Conservation (phyloP, 2,113 vertebrate species). For the Triplophysa tibetana region DNA sequence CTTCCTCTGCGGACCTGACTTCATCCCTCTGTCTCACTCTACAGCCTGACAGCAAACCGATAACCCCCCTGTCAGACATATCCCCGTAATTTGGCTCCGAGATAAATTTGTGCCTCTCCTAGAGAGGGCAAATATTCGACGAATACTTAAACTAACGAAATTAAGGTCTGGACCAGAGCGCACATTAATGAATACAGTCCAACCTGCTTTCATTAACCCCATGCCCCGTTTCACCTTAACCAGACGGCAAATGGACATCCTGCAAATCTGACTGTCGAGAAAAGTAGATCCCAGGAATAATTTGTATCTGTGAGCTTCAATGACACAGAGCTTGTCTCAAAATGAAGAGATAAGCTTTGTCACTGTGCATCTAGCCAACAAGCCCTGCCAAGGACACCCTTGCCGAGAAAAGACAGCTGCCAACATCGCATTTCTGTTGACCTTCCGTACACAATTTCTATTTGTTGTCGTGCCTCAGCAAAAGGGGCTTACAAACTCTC, state of each 20-base stretch:
- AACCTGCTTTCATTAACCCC: conserved; percentile 8
- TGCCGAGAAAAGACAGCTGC: conserved; percentile 30
- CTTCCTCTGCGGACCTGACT: neutral
- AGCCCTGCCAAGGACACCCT: conserved; percentile 1
- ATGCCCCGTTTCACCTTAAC: neutral
- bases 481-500: conserved; percentile 15
- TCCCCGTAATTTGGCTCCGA: neutral
- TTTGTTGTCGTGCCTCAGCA: conserved; percentile 27
- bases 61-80: no score
- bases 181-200: conserved; percentile 11
- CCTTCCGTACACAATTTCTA: neutral
- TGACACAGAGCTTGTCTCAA: neutral
- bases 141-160: neutral
- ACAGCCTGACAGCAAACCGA: no score
- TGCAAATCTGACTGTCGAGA: conserved; percentile 11
- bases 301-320: conserved; percentile 7
- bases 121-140: neutral
- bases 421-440: conserved; percentile 27
- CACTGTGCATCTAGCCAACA: neutral
- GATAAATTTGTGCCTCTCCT: neutral
- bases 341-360: conserved; percentile 14
- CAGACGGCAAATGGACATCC: neutral
- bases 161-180: neutral
- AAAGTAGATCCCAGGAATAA: neutral
- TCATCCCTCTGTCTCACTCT: neutral